Conservation (phyloP, 2,113 vertebrate genomes). For the Pomatostomus ruficeps region DNA sequence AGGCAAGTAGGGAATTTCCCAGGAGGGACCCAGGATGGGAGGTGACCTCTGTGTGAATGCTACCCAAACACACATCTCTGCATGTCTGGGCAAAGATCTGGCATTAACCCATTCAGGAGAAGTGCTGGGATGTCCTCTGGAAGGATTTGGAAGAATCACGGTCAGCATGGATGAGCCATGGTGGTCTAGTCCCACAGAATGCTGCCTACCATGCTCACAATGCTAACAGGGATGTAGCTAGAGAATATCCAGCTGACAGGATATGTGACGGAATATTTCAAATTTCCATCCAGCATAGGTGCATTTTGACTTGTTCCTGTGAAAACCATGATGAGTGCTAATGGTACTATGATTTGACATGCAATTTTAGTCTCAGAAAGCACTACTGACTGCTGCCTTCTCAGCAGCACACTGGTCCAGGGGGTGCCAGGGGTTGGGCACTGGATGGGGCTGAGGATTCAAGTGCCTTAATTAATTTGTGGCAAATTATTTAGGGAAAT, state of each 20-base stretch:
- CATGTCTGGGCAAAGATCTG: neutral
- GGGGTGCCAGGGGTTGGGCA: neutral
- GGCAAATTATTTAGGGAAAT: neutral
- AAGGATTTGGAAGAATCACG: neutral
- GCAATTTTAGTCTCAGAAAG: neutral
- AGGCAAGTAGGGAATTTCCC: no score
- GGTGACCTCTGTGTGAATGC: neutral
- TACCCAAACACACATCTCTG: neutral
- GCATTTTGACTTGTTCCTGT: neutral
- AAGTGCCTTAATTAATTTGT: neutral
- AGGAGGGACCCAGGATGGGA: neutral
- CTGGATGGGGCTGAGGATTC: neutral
- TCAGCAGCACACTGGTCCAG: neutral
- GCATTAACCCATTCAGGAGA: accelerated
- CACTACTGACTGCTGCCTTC: neutral
- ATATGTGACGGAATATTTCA: neutral
- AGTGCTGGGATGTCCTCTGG: accelerated
- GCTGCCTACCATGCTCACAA: neutral
- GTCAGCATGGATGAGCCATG: neutral
- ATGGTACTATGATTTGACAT: neutral
- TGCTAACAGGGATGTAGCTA: neutral
- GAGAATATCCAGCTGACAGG: neutral
- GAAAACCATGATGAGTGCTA: accelerated
- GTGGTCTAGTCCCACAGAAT: accelerated
- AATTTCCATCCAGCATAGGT: neutral